Base-by-base conservation (phyloP, 2,888 invertebrate species). In the Tetragnatha montana region DNA sequence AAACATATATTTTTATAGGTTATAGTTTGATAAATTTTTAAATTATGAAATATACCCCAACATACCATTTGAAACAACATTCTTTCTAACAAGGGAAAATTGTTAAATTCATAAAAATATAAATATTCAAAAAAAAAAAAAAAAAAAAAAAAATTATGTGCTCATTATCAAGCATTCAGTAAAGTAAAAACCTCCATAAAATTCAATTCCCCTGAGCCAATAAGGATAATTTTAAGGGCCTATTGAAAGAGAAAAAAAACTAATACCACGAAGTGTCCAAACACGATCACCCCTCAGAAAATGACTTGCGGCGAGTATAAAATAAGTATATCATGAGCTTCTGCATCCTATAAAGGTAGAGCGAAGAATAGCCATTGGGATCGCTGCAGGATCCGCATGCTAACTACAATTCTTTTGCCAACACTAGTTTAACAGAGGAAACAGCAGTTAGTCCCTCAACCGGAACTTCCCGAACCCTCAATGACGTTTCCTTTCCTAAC, bases 391-490 rank as follows among this genome's bases (percentile, higher is more conserved):
- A 80, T 47, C 74, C 76, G 80, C 79, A 89, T 84, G 84, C 60
- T 84, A 89, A 89, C 80, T 89, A 80, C 84, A 81, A 80, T 89
- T 89, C 88, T 89, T 84, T 80, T 49, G 79, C 68, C 68, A 75
- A 80, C 74, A 74, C 79, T 89, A 89, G 88, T 89, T 89, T 88
- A 70, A 75, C 85, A 76, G 71, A 89, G 84, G 89, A 89, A 89
- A 89, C 85, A 89, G 78, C 85, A 85, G 88, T 89, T 89, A 80
- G 88, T 84, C 80, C 84, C 88, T 84, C 75, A 84, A 84, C 69
- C 80, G 60, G 80, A 85, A 86, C 68, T 86, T 86, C 80, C 80
- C 70, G 85, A 85, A 80, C 74, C 83, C 81, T 85, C 85, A 89
- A 80, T 89, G 81, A 35, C 75, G 88, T 89, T 89, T 88, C 79